Evolutionary conservation across 2,113 vertebrate genomes (phyloP), one percentile per base, ranked within the genome.

Genomic region (Anolis carolinensis): DNA sequence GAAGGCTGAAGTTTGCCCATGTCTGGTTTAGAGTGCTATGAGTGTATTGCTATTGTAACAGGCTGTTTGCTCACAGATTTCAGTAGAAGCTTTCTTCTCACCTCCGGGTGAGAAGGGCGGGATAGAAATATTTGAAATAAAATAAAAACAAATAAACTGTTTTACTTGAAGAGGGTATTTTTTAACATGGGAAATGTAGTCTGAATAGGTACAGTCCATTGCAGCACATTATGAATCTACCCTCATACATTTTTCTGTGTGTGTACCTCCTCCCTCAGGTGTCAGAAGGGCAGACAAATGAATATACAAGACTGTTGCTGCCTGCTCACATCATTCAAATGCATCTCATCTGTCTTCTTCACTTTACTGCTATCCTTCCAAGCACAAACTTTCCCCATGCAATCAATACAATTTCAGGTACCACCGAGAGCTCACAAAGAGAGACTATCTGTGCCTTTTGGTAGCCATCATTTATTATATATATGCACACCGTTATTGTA

Each of bases 371-470:
- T 27, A 70, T 70, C 44, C 83, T 75, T 85, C 50, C 7, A 39
- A 70, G 63, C 63, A 70, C 50, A 55, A 59, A 16, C 75, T 59
- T 11, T 50, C 84, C 32, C 50, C 34, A 79, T 3, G 18, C 67
- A 71, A 86, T 86, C 84, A 79, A 79, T 86, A 72, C 71, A 62
- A 86, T 36, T 72, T 59, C 84, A 27, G 77, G 84, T 44, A 86
- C 76, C 34, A 79, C 32, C 34, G 84, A 86, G 67, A 72, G 52
- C 67, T 3, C 27, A 79, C 76, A 62, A 85, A 63, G 68, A 16
- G 76, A 39, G 34, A 39, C 34, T 55, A 0, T 39, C 34, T 79
- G 25, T 13, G 14, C 76, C 84, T 79, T 86, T 62, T 48, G 67
- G 76, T 72, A 72, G 36, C 84, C 52, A n/a, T 72, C 76, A 73